Conservation (phyloP, 2,888 invertebrate species). For the Mythimna loreyi region DNA sequence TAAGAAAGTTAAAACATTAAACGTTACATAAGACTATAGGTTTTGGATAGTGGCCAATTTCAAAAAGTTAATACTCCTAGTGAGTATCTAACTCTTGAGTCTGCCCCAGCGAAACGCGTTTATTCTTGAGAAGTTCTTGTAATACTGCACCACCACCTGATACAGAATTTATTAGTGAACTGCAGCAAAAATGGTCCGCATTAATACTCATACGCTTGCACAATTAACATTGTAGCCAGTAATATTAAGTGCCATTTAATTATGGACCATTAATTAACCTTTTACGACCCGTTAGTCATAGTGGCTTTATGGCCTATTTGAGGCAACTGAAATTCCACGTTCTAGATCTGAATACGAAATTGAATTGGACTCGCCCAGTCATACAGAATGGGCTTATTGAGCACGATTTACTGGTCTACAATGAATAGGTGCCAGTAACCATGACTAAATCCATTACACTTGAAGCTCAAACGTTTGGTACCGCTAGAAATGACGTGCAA, state of each 20-base stretch:
- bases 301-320: slow-evolving; percentile 52
- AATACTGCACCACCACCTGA: slow-evolving; percentile 35
- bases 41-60: slow-evolving; percentile 58
- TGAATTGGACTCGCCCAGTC: slow-evolving; percentile 71
- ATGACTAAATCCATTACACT: slow-evolving; percentile 57
- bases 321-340: slow-evolving; percentile 62
- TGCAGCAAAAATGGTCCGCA: slow-evolving; percentile 4
- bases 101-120: slow-evolving; percentile 42
- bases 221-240: slow-evolving; percentile 8
- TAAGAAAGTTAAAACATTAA: slow-evolving; percentile 43
- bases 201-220: background rate
- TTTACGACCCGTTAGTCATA: slow-evolving; percentile 40
- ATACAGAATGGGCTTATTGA: slow-evolving; percentile 65
- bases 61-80: slow-evolving; percentile 48
- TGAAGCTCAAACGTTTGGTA: slow-evolving; percentile 35
- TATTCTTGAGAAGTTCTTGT: slow-evolving; percentile 45
- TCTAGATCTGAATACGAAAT: slow-evolving; percentile 68
- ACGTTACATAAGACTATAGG: slow-evolving; percentile 44
- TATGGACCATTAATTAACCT: slow-evolving; percentile 35
- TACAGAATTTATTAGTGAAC: slow-evolving; percentile 36
- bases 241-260: slow-evolving; percentile 32
- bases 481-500: slow-evolving; percentile 27
- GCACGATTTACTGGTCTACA: slow-evolving; percentile 66
- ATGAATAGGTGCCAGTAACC: slow-evolving; percentile 65
- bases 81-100: slow-evolving; percentile 54